Percentiles rank a stretch among this genome's conserved stretches.
Conservation (phyloP, 2,888 invertebrate genomes). For the Oligia latruncula region DNA sequence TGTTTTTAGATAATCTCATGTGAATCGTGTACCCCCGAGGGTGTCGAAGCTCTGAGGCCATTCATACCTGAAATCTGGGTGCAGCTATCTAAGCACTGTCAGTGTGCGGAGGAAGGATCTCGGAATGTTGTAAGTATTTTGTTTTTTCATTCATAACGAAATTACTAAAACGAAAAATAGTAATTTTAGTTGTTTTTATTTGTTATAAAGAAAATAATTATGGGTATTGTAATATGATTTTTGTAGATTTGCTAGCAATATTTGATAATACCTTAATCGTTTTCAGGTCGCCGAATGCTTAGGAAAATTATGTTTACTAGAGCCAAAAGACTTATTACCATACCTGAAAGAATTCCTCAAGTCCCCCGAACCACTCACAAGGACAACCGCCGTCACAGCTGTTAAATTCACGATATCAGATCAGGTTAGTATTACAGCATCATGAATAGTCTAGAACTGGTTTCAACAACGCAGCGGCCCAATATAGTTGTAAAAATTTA, state of each 20-base stretch:
- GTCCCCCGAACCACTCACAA: slow-evolving; percentile 95
- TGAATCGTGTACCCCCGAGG: slow-evolving; percentile 93
- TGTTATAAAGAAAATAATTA: neutral
- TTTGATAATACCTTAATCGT: neutral
- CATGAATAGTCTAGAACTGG: neutral
- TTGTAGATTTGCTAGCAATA: neutral
- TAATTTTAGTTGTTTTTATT: no score
- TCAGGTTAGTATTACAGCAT: slow-evolving; percentile 90
- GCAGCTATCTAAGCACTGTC: slow-evolving; percentile 97
- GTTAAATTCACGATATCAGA: slow-evolving; percentile 99
- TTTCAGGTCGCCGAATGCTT: slow-evolving; percentile 97
- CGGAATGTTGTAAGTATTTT: slow-evolving; percentile 95
- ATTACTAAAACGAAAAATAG: neutral
- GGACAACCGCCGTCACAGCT: slow-evolving; percentile 99
- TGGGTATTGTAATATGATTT: neutral
- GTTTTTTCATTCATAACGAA: neutral
- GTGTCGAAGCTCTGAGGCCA: slow-evolving; percentile 93
- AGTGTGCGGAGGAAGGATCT: slow-evolving; percentile 99
- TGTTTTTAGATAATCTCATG: slow-evolving; percentile 93
- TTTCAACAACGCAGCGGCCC: no score
- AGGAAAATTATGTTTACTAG: slow-evolving; percentile 98
- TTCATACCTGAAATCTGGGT: slow-evolving; percentile 97
- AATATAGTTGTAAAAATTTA: neutral
- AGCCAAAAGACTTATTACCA: slow-evolving; percentile 96
- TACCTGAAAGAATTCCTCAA: slow-evolving; percentile 95